phyloP scores from a whole-genome alignment of 2,113 vertebrate species.

The Zeus faber region DNA sequence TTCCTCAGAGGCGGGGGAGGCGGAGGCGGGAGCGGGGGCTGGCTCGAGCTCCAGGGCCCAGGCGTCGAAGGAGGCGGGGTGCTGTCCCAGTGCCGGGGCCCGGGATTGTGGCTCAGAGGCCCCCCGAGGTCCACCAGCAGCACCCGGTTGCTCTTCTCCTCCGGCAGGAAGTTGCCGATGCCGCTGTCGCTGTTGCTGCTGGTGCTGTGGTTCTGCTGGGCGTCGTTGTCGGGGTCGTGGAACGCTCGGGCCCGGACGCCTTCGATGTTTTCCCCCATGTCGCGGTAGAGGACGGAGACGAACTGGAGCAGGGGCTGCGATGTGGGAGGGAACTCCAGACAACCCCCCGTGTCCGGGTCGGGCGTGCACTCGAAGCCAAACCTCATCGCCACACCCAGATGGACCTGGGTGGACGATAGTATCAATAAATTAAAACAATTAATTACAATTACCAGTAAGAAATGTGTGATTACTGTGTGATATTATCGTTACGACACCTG shows the following conservation, averaged over 20 bases:
- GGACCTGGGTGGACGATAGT: conserved; percentile 63
- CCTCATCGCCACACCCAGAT: conserved; percentile 84
- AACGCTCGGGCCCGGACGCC: conserved; percentile 91
- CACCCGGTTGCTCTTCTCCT: conserved; percentile 89
- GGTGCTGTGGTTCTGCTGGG: conserved; percentile 91
- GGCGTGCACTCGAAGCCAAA: conserved; percentile 94
- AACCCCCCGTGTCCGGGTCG: conserved; percentile 91
- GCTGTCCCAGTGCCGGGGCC: conserved; percentile 78
- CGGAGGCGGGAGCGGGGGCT: conserved; percentile 62
- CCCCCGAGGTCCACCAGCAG: conserved; percentile 90
- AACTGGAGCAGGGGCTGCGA: conserved; percentile 94
- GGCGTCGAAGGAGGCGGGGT: conserved; percentile 58
- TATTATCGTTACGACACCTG: no score
- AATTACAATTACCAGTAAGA: background rate
- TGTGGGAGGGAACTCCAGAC: conserved; percentile 91
- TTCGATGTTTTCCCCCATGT: conserved; percentile 95
- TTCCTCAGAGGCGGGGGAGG: conserved; percentile 73
- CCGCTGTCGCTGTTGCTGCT: conserved; percentile 98
- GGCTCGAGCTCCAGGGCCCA: conserved; percentile 71
- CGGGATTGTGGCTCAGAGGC: conserved; percentile 68
- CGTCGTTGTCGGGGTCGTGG: conserved; percentile 86
- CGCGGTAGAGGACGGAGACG: conserved; percentile 91
- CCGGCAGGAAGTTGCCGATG: conserved; percentile 91
- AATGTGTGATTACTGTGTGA: no score
- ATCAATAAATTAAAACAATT: background rate